A percentile compares a stretch with the other conserved stretches of the same genome.
Conservation (phyloP, 2,797 vertebrate genomes). For the Lagorchestes hirsutus region DNA sequence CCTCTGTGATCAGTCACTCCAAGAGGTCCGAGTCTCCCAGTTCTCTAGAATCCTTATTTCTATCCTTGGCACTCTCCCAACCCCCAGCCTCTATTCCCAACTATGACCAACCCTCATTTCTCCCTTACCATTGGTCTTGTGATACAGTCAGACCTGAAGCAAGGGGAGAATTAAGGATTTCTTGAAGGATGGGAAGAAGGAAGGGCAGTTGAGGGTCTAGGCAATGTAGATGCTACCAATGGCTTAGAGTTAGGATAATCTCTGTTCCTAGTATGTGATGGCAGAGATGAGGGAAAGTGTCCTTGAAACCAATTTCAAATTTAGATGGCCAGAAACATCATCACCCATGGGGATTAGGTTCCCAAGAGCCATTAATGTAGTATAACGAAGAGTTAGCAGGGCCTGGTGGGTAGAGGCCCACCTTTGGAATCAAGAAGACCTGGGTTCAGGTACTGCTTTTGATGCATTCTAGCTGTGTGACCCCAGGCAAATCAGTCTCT, state of each 20-base stretch:
- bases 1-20: not conserved
- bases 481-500: not conserved
- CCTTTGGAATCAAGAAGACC: not conserved
- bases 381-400: not conserved
- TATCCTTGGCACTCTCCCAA: not conserved
- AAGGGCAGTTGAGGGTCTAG: no score
- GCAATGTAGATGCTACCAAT: not conserved
- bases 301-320: not conserved
- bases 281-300: not conserved
- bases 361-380: not conserved
- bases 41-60: not conserved
- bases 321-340: not conserved
- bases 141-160: no score
- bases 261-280: not conserved
- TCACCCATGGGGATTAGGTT: not conserved
- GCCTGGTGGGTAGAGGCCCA: not conserved
- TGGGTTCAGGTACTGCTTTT: not conserved
- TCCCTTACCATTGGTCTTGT: no score
- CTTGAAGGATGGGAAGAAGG: no score
- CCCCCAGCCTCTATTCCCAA: not conserved
- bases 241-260: not conserved
- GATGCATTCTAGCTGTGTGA: not conserved
- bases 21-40: not conserved
- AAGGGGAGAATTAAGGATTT: no score
- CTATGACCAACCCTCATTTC: not conserved